Conservation (phyloP, 2,113 vertebrate species). For the Boulengeromyrus knoepffleri region DNA sequence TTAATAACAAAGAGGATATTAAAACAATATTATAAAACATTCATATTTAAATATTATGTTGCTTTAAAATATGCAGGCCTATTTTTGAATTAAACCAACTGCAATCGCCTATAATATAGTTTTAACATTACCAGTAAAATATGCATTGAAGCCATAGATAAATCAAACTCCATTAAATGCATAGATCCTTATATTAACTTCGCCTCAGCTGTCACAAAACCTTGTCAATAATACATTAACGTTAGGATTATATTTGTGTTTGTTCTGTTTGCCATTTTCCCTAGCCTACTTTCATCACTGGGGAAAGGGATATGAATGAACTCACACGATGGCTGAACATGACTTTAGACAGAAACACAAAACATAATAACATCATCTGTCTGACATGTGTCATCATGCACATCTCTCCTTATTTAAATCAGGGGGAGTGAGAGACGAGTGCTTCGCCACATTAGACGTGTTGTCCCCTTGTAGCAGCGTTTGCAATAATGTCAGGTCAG, state of each 20-base stretch:
- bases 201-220: background rate
- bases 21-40: background rate
- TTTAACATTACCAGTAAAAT: background rate
- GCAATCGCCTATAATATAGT: background rate
- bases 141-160: background rate
- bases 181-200: background rate
- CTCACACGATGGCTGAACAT: too few relatives aligned
- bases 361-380: background rate
- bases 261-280: background rate
- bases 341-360: background rate
- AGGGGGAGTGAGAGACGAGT: background rate
- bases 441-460: background rate
- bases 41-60: background rate
- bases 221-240: background rate
- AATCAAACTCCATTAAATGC: background rate
- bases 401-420: background rate
- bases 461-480: background rate
- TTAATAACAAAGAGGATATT: background rate
- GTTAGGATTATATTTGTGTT: background rate
- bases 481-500: background rate
- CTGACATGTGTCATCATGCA: background rate
- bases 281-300: background rate
- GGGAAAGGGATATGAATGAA: background rate
- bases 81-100: background rate
- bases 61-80: background rate